A percentile compares a stretch with the other conserved stretches of the same genome.
Evolutionary conservation across 2,888 invertebrate genomes (phyloP).

Genomic region (Caenorhabditis imperialis): DNA sequence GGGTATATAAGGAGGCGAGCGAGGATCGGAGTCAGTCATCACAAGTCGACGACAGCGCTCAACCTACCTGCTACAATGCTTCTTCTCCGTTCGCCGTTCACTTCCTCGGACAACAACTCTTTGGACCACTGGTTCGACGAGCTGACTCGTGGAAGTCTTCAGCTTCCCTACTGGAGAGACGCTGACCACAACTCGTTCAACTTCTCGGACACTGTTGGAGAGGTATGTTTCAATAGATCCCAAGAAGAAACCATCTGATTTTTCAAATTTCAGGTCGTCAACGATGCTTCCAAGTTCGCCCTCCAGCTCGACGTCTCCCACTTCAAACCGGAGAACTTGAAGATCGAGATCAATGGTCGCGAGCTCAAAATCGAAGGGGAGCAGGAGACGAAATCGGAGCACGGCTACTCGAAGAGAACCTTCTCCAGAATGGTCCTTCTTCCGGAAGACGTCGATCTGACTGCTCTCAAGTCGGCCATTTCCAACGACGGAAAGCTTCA

Average conservation of each 20-base stretch:
- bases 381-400: too few relatives aligned
- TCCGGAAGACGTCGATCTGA: conserved; percentile 49
- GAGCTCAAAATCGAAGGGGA: too few relatives aligned
- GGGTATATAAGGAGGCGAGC: too few relatives aligned
- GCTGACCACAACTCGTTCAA: conserved; percentile 11
- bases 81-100: conserved; percentile 2
- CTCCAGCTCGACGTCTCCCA: conserved; percentile 45
- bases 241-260: background rate
- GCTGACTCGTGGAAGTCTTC: background rate
- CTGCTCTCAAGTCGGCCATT: conserved; percentile 33
- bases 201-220: conserved; percentile 9
- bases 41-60: background rate
- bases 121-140: conserved; percentile 4
- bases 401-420: too few relatives aligned
- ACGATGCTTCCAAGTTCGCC: conserved; percentile 42
- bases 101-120: background rate
- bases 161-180: conserved; percentile 11
- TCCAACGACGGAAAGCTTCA: conserved; percentile 46
- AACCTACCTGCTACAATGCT: background rate
- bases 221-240: too few relatives aligned
- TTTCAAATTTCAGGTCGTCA: conserved; percentile 34
- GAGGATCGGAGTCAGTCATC: too few relatives aligned
- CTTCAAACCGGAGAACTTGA: conserved; percentile 58
- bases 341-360: conserved; percentile 49
- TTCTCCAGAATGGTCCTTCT: too few relatives aligned